Evolutionary conservation across 2,113 vertebrate species (phyloP).

Genomic region (Dipodomys merriami): DNA sequence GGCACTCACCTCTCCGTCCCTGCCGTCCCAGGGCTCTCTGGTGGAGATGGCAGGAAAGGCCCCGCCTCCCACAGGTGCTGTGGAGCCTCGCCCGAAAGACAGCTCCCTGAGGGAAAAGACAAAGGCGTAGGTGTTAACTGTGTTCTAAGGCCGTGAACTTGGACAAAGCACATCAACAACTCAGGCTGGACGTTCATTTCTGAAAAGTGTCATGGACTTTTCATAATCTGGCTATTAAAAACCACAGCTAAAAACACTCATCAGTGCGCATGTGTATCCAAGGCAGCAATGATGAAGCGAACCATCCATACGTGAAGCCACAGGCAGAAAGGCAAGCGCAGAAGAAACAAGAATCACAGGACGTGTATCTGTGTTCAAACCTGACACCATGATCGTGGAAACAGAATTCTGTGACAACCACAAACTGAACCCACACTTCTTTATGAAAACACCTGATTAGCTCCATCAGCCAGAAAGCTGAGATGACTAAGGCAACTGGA

Average conservation of each 20-base stretch:
- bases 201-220: not conserved
- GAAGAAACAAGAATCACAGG: not conserved
- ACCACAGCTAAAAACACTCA: not conserved
- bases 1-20: conserved; percentile 94
- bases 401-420: no score
- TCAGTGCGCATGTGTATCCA: not conserved
- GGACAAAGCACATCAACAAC: not conserved
- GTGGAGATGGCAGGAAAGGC: conserved; percentile 90
- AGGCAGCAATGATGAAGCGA: not conserved
- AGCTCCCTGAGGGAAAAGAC: conserved; percentile 88
- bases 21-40: conserved; percentile 95
- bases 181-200: no score
- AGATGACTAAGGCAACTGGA: not conserved
- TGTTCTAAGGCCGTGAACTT: not conserved
- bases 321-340: not conserved
- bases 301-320: not conserved
- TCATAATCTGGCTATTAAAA: not conserved
- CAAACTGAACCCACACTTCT: no score
- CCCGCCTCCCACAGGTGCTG: conserved; percentile 92
- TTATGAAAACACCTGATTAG: not conserved
- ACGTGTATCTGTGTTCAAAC: not conserved
- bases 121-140: no score
- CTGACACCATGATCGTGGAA: not conserved
- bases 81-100: conserved; percentile 96
- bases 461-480: not conserved